Evolutionary conservation across 35 echinoderm and acorn worm genomes (phyloP).

Genomic region (Stichopus chloronotus): DNA sequence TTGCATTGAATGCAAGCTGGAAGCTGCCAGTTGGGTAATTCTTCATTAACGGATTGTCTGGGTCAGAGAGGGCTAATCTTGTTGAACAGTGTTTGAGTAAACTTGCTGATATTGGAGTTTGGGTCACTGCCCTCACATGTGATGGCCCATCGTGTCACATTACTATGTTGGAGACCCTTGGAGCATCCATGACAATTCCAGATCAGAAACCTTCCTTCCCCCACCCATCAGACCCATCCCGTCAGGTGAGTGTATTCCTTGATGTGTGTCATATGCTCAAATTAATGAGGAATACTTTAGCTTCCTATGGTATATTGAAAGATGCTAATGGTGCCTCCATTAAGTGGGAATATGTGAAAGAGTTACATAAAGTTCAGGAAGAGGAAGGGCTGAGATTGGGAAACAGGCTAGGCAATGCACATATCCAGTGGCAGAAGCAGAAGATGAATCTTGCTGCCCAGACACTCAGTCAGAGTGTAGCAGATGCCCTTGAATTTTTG

Average conservation of each 20-base stretch:
- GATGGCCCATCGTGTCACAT: conserved; percentile 74
- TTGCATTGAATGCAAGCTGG: too few species aligned
- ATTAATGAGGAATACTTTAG: conserved; percentile 44
- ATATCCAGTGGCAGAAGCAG: conserved; percentile 65
- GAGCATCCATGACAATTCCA: too few species aligned
- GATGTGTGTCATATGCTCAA: conserved; percentile 76
- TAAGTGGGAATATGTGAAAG: conserved; percentile 34
- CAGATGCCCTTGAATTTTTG: conserved; percentile 17
- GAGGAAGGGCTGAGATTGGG: conserved; percentile 43
- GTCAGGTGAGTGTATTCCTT: neutral
- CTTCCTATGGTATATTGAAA: neutral
- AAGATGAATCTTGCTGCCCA: conserved; percentile 78
- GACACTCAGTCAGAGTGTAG: conserved; percentile 64
- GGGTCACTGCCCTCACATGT: conserved; percentile 67
- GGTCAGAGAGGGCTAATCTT: conserved; percentile 68
- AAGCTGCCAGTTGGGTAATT: conserved; percentile 68
- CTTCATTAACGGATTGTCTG: conserved; percentile 64
- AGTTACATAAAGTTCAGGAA: conserved; percentile 58
- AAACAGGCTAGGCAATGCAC: conserved; percentile 53
- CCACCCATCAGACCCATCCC: conserved; percentile 56
- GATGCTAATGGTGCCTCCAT: neutral
- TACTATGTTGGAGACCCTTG: conserved; percentile 44
- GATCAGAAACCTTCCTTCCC: too few species aligned
- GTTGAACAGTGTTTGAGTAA: conserved; percentile 60
- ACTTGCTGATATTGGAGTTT: conserved; percentile 63